A percentile compares a stretch with the other conserved stretches of the same genome.
These are phyloP conservation scores for Malurus alboscapulatus DNA, from an alignment of 2,113 vertebrate species.

Conservation along the genomic window DNA sequence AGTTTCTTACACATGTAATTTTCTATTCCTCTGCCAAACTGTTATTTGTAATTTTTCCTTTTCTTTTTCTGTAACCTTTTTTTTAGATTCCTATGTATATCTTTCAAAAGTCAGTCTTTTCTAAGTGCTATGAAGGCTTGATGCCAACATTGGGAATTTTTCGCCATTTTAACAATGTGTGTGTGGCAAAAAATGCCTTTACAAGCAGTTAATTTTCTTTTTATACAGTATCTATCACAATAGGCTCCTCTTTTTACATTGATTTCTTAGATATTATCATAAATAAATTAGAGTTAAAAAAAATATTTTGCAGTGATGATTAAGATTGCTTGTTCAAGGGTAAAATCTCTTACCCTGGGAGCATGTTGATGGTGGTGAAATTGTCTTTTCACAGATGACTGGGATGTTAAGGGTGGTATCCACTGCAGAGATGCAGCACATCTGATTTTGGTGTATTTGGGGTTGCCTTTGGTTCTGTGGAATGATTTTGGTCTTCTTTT, in stretches of 20 bases:
- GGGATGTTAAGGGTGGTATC: accelerated
- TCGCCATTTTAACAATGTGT: background rate
- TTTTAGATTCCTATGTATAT: background rate
- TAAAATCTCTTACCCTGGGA: background rate
- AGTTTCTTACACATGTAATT: background rate
- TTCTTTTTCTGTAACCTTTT: background rate
- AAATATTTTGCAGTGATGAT: background rate
- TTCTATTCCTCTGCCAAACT: background rate
- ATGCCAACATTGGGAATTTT: background rate
- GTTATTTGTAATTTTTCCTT: background rate
- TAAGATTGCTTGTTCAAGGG: background rate
- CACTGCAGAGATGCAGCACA: background rate
- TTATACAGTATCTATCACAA: background rate
- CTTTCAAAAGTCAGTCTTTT: background rate
- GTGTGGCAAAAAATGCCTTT: background rate
- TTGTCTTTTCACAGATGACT: background rate
- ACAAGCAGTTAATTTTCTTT: background rate
- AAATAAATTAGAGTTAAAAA: background rate
- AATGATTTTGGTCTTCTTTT: background rate
- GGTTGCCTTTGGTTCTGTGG: background rate
- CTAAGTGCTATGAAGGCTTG: background rate
- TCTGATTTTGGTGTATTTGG: background rate
- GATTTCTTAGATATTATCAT: background rate
- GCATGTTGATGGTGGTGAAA: background rate
- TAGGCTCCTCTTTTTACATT: background rate